Percentiles rank a stretch among this genome's conserved stretches.
Evolutionary conservation across 1,140 invertebrate genomes (phyloP).

Genomic region (Diorhabda elongata): DNA sequence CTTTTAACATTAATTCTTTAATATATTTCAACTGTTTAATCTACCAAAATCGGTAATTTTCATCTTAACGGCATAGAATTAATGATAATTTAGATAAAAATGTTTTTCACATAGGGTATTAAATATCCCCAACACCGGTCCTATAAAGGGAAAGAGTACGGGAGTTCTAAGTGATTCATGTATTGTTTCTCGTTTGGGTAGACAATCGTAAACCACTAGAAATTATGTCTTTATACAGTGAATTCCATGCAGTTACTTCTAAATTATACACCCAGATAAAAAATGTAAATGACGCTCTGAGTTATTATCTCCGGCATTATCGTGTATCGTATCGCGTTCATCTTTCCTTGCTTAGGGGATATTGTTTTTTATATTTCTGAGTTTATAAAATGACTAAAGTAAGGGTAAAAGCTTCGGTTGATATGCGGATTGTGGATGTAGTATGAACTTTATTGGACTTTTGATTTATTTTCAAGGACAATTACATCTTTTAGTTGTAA

Average conservation of each 20-base stretch:
- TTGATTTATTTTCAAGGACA: too few relatives aligned
- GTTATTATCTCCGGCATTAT: constrained; percentile 32
- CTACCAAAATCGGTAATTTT: too few relatives aligned
- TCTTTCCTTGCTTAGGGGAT: constrained; percentile 23
- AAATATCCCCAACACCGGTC: constrained; percentile 16
- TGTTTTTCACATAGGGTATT: too few relatives aligned
- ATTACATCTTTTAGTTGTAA: too few relatives aligned
- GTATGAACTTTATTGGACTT: too few relatives aligned
- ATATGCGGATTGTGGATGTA: too few relatives aligned
- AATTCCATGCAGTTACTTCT: constrained; percentile 35
- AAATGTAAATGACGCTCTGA: constrained; percentile 41
- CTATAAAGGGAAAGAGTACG: constrained; percentile 19
- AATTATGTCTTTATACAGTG: constrained; percentile 46
- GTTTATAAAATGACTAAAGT: background rate
- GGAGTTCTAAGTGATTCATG: constrained; percentile 44
- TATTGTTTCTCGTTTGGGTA: constrained; percentile 45
- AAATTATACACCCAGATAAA: constrained; percentile 40
- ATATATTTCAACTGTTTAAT: too few relatives aligned
- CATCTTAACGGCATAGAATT: too few relatives aligned
- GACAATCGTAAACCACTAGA: constrained; percentile 44
- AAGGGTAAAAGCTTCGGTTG: too few relatives aligned
- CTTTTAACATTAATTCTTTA: too few relatives aligned
- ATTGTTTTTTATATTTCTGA: constrained; percentile 17
- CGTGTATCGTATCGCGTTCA: constrained; percentile 18
- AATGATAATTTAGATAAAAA: too few relatives aligned